A percentile compares a stretch with the other conserved stretches of the same genome.
phyloP scores from a whole-genome alignment of 2,888 invertebrate species.

The Opisthograptis luteolata region DNA sequence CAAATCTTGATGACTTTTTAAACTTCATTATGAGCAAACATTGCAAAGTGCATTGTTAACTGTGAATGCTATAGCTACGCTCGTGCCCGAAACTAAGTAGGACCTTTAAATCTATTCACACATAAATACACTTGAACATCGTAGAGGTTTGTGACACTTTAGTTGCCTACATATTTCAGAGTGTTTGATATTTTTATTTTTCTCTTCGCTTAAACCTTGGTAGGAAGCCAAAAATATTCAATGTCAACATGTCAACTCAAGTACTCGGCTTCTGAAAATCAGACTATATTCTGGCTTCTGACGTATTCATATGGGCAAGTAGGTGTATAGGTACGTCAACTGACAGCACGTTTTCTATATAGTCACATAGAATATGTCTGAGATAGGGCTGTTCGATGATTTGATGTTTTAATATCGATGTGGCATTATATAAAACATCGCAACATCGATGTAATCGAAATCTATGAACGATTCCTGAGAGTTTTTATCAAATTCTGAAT shows the following conservation, averaged over 20 bases:
- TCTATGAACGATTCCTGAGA: too few species aligned
- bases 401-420: too few species aligned
- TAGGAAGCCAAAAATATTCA: conserved; percentile 21
- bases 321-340: background rate
- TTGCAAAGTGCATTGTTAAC: too few species aligned
- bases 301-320: conserved; percentile 12
- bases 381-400: too few species aligned
- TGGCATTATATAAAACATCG: too few species aligned
- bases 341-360: conserved; percentile 32
- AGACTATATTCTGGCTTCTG: conserved; percentile 44
- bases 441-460: too few species aligned
- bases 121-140: conserved; percentile 1
- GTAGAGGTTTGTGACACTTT: background rate
- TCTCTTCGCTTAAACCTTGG: conserved; percentile 14
- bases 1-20: too few species aligned
- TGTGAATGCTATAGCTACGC: too few species aligned
- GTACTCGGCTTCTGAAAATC: conserved; percentile 12
- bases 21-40: too few species aligned
- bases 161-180: conserved; percentile 4
- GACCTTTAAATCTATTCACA: too few species aligned
- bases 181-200: conserved; percentile 6
- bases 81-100: too few species aligned
- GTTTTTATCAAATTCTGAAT: too few species aligned
- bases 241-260: conserved; percentile 22
- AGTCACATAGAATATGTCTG: conserved; percentile 30